Evolutionary conservation across 2,113 vertebrate genomes (phyloP).

Genomic region (Delphinus delphis): DNA sequence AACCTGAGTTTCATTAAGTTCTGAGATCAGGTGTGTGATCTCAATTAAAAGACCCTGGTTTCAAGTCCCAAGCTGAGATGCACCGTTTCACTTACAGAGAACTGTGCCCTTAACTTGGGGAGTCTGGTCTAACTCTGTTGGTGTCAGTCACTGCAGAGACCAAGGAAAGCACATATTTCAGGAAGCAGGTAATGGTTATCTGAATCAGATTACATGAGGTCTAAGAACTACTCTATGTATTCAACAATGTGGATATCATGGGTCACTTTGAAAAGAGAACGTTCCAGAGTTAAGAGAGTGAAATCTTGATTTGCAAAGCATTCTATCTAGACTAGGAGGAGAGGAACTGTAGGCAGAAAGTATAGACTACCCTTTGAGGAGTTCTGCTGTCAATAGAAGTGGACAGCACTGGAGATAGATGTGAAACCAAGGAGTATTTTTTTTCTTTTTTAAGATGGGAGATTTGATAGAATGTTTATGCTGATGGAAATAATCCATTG

Average conservation of each 20-base stretch:
- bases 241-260: background rate
- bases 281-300: background rate
- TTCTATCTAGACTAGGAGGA: background rate
- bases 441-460: background rate
- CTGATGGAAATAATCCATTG: background rate
- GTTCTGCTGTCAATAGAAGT: background rate
- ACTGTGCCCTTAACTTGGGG: background rate
- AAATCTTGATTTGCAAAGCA: background rate
- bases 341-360: background rate
- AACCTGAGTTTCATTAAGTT: no score
- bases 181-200: background rate
- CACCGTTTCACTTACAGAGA: background rate
- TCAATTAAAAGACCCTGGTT: no score
- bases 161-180: background rate
- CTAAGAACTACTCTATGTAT: background rate
- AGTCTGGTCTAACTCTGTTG: background rate
- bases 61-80: no score
- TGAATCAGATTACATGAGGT: background rate
- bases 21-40: no score
- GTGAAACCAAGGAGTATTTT: background rate
- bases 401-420: background rate
- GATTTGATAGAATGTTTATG: background rate
- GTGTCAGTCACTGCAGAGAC: background rate
- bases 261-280: background rate
- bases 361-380: background rate